phyloP scores from a whole-genome alignment of 1,140 invertebrate species.

The Drosophila equinoxialis region DNA sequence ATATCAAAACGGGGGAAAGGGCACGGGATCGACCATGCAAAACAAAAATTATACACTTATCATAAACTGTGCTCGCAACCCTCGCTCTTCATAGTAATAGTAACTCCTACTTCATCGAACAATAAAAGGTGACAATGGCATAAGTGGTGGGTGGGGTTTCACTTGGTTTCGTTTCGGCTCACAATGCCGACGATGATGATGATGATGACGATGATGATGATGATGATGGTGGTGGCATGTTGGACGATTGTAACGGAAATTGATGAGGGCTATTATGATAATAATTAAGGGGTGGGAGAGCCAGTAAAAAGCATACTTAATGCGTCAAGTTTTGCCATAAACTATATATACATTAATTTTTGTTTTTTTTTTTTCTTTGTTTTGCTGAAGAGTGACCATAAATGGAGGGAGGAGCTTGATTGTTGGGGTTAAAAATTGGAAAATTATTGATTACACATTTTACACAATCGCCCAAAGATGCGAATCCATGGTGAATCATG shows the following conservation, averaged over 20 bases:
- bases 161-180: not conserved
- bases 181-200: not conserved
- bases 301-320: not conserved
- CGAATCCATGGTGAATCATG: too few species aligned
- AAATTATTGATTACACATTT: not conserved
- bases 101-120: not conserved
- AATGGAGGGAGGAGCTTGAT: not conserved
- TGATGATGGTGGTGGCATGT: slow-evolving; percentile 33
- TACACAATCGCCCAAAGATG: too few species aligned
- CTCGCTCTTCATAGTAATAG: not conserved
- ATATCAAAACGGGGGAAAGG: too few species aligned
- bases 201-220: not conserved
- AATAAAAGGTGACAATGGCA: slow-evolving; percentile 56
- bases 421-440: not conserved
- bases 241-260: slow-evolving; percentile 57
- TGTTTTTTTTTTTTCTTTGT: too few species aligned
- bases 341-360: not conserved
- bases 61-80: slow-evolving; percentile 35
- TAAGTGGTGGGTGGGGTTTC: slow-evolving; percentile 42
- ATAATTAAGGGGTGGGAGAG: slow-evolving; percentile 40
- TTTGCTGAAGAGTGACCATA: not conserved
- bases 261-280: slow-evolving; percentile 56
- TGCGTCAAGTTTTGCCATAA: slow-evolving; percentile 6
- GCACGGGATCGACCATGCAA: not conserved
- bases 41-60: slow-evolving; percentile 29